A percentile compares a stretch with the other conserved stretches of the same genome.
Conservation (phyloP, 2,888 invertebrate species). For the Hemistola chrysoprasaria region DNA sequence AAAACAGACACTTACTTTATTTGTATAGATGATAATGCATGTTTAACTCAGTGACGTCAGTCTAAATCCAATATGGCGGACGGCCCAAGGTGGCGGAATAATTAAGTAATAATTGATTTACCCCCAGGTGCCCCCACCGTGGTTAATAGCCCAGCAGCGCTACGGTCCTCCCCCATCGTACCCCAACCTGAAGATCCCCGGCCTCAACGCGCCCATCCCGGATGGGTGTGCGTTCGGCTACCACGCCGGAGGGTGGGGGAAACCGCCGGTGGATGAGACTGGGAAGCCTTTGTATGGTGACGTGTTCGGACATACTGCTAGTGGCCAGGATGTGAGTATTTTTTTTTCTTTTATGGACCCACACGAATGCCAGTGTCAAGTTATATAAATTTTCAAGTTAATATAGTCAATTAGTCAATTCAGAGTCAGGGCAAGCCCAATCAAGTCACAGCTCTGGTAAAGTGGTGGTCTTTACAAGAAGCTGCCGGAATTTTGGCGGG, state of each 20-base stretch:
- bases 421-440: too few species aligned
- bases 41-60: too few species aligned
- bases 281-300: slow-evolving; percentile 99
- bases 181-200: slow-evolving; percentile 98
- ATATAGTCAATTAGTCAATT: too few species aligned
- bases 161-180: slow-evolving; percentile 99
- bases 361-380: too few species aligned
- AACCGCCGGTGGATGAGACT: slow-evolving; percentile 99
- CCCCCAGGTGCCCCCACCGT: slow-evolving; percentile 91
- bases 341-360: neutral
- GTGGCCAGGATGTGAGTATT: slow-evolving; percentile 85
- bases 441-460: too few species aligned
- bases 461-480: too few species aligned
- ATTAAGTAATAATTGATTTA: neutral
- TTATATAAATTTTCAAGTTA: too few species aligned
- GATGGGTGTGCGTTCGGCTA: slow-evolving; percentile 99
- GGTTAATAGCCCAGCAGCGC: slow-evolving; percentile 98
- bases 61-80: too few species aligned
- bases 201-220: slow-evolving; percentile 98
- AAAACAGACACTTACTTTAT: too few species aligned
- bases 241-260: slow-evolving; percentile 99
- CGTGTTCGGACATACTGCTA: slow-evolving; percentile 94
- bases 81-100: too few species aligned
- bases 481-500: too few species aligned
- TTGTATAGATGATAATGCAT: too few species aligned